Evolutionary conservation across 1,140 invertebrate species (phyloP), one percentile per base, ranked within the genome.

Genomic region (Anadara kagoshimensis): DNA sequence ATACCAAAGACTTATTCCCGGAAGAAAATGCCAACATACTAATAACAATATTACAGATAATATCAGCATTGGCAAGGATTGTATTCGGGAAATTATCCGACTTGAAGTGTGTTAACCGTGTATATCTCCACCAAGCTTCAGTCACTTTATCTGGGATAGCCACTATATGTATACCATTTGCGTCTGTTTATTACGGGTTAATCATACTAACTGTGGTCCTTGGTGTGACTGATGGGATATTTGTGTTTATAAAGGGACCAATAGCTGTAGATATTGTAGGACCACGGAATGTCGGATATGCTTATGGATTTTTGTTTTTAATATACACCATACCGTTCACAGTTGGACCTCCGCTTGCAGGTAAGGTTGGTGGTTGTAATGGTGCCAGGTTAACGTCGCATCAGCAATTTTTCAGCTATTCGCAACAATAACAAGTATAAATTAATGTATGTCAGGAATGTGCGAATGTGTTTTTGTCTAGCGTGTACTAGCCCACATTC

Each of bases 181-280:
- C 93, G 0, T 90, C 87, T 49, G 91, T 91, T 0, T 97, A 94
- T 85, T 77, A 79, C 0, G 76, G 93, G 16, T 89, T 97, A 0
- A 89, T 97, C 0, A 86, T 91, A 0, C 93, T 97, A 58, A 92
- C 92, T 22, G 88, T 97, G 16, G 89, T 92, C 0, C 94, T 98
- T 93, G 96, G 97, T 0, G 85, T 98, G 7, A 96, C 96, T 82
- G 97, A 98, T 87, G 97, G 97, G 43, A 96, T 95, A 76, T 97
- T 98, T 82, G 96, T 98, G 74, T 94, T 95, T 1, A 91, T 98
- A 18, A 90, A 98, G 43, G 96, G 96, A 1, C 96, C 96, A 0
- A 96, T 98, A 66, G 96, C 96, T 4, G 96, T 97, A 86, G 94
- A 97, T 84, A 91, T 97, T 45, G 96, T 96, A 76, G 97, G 96